These are phyloP conservation scores for Percina caprodes DNA, from an alignment of 2,113 vertebrate genomes.

Conservation along the genomic window DNA sequence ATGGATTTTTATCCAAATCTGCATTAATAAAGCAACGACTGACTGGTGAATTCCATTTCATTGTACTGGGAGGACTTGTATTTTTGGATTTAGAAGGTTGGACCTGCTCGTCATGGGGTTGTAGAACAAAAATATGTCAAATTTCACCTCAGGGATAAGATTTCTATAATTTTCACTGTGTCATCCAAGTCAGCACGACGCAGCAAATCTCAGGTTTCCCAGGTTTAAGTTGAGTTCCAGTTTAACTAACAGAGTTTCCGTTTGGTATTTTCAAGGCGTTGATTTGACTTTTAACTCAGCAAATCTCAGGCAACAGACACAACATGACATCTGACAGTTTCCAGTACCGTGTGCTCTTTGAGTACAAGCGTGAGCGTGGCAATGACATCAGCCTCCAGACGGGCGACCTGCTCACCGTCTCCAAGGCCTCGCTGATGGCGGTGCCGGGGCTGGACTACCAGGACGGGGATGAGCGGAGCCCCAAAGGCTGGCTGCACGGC, in stretches of 20 bases:
- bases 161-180: constrained; percentile 23
- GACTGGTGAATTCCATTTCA: background rate
- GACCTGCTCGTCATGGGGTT: background rate
- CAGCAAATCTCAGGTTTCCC: constrained; percentile 48
- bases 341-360: constrained; percentile 87
- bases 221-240: constrained; percentile 5
- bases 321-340: constrained; percentile 85
- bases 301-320: constrained; percentile 33
- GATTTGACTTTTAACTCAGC: background rate
- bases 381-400: constrained; percentile 87
- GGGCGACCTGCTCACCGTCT: constrained; percentile 85
- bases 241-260: constrained; percentile 11
- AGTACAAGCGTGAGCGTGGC: constrained; percentile 85
- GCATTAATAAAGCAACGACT: background rate
- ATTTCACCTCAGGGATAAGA: constrained; percentile 58
- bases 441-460: constrained; percentile 73
- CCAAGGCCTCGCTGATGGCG: constrained; percentile 76
- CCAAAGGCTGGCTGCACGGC: constrained; percentile 87
- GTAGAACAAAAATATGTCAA: background rate
- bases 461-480: constrained; percentile 84
- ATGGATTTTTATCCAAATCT: background rate
- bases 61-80: background rate
- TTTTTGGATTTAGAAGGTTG: constrained; percentile 6
- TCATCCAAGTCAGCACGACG: constrained; percentile 18
- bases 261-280: constrained; percentile 8